Conservation (phyloP, 2,113 vertebrate genomes). For the Dasyornis broadbenti region DNA sequence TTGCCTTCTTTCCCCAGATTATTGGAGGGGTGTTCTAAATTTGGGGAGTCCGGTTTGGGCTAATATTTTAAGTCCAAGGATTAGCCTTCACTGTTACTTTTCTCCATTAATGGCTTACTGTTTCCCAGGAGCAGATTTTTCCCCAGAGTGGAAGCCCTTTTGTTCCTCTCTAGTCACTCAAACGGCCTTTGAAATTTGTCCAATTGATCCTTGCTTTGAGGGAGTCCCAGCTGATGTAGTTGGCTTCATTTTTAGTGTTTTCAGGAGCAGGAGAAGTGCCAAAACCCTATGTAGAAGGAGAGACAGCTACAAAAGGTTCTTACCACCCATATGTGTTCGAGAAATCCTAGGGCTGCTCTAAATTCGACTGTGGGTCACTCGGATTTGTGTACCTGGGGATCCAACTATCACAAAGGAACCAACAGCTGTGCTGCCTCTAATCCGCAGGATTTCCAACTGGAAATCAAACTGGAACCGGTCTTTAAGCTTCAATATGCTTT, state of each 20-base stretch:
- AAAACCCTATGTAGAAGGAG: conserved; percentile 6
- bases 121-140: not conserved
- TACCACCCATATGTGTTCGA: not conserved
- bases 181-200: conserved; percentile 41
- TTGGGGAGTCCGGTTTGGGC: not conserved
- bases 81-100: not conserved
- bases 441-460: not conserved
- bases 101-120: not conserved
- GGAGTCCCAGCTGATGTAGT: conserved; percentile 24
- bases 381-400: not conserved
- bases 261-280: conserved; percentile 17
- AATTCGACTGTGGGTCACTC: not conserved
- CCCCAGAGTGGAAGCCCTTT: not conserved
- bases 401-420: not conserved
- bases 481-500: not conserved
- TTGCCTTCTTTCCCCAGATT: not conserved
- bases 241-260: conserved; percentile 40
- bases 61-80: not conserved
- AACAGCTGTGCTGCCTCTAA: not conserved
- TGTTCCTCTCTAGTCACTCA: not conserved
- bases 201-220: conserved; percentile 46
- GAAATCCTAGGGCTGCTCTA: conserved; percentile 2
- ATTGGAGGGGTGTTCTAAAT: not conserved
- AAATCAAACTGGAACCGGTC: not conserved
- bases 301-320: conserved; percentile 4